Evolutionary conservation across 2,113 vertebrate genomes (phyloP).

Genomic region (chimpanzee (Pan troglodytes)): NHGRI_mPanTro3-v2.1_pri NC_072421.2:4086001-4086500

Average conservation of each 20-base stretch:
- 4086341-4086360: accelerated
- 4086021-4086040: too few relatives aligned
- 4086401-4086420: accelerated
- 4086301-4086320: neutral
- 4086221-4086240: neutral
- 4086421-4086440: neutral
- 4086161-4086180: neutral
- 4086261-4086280: accelerated
- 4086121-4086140: neutral
- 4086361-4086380: accelerated
- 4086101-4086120: neutral
- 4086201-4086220: neutral
- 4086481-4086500: neutral
- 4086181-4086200: neutral
- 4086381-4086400: neutral
- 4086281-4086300: too few relatives aligned
- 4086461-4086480: too few relatives aligned
- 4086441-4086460: accelerated
- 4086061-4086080: neutral
- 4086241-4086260: accelerated
- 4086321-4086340: neutral
- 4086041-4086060: neutral
- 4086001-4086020: too few relatives aligned
- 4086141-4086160: neutral
- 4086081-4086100: neutral